These are phyloP conservation scores for Quadroppia sp. DNA, from an alignment of 2,888 invertebrate genomes.

Conservation along the genomic window DNA sequence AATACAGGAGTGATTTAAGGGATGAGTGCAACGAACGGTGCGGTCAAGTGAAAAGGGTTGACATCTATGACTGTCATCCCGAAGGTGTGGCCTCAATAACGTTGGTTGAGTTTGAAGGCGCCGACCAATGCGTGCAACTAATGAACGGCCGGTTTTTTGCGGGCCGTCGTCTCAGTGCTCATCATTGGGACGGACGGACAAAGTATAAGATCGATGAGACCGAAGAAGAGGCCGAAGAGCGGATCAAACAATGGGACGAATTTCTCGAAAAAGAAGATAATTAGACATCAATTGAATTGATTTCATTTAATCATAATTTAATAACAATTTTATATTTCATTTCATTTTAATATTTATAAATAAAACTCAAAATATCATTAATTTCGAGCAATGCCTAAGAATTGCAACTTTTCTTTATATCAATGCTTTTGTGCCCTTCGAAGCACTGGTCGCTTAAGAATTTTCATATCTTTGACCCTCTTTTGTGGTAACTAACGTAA, in stretches of 20 bases:
- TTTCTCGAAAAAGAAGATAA: conserved; percentile 62
- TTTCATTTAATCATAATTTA: too few relatives aligned
- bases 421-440: too few relatives aligned
- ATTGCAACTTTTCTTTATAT: too few relatives aligned
- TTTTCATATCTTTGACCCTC: too few relatives aligned
- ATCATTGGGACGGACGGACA: conserved; percentile 91
- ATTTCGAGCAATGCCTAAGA: too few relatives aligned
- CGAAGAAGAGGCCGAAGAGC: conserved; percentile 72
- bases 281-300: too few relatives aligned
- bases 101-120: conserved; percentile 83
- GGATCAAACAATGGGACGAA: conserved; percentile 81
- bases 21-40: conserved; percentile 78
- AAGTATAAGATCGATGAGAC: conserved; percentile 88
- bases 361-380: too few relatives aligned
- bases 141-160: conserved; percentile 88
- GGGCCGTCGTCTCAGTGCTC: conserved; percentile 74
- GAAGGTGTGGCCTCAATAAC: conserved; percentile 90
- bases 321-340: too few relatives aligned
- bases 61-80: conserved; percentile 84
- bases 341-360: too few relatives aligned
- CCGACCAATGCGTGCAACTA: conserved; percentile 79
- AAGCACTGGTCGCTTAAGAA: too few relatives aligned
- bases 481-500: too few relatives aligned
- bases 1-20: conserved; percentile 83
- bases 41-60: conserved; percentile 85